phyloP scores from a whole-genome alignment of 2,113 vertebrate genomes.

The Bucco capensis region DNA sequence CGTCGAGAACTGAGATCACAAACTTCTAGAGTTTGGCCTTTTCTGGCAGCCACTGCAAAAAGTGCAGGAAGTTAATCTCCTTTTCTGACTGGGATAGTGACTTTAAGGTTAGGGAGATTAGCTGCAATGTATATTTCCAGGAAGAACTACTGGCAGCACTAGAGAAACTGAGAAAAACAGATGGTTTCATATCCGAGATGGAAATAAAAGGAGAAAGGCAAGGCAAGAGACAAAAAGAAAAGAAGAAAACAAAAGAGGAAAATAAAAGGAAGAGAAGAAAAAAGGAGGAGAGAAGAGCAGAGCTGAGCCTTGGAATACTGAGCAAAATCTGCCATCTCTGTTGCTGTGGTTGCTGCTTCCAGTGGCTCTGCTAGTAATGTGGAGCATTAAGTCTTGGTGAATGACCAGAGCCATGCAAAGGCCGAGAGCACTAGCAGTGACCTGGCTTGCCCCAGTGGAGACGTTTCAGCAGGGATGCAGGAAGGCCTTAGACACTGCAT shows the following conservation, averaged over 20 bases:
- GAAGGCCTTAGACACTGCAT: not conserved
- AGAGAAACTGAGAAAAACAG: not conserved
- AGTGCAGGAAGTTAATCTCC: slow-evolving; percentile 39
- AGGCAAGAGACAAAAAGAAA: not conserved
- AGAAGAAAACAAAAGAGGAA: not conserved
- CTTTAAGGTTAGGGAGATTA: slow-evolving; percentile 39
- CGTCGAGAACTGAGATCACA: slow-evolving; percentile 3
- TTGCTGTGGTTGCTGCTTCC: not conserved
- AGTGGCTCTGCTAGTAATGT: fast-evolving
- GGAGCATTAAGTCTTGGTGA: not conserved
- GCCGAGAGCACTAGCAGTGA: not conserved
- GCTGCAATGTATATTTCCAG: not conserved
- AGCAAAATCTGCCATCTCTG: not conserved
- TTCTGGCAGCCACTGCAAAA: slow-evolving; percentile 13
- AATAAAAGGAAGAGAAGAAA: not conserved
- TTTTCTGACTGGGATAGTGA: slow-evolving; percentile 34
- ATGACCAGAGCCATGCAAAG: not conserved
- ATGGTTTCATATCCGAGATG: not conserved
- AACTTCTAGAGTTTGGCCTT: slow-evolving; percentile 14
- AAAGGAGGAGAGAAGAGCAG: not conserved
- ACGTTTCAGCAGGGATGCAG: not conserved
- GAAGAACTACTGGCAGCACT: not conserved
- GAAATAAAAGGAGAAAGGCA: not conserved
- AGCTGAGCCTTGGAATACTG: not conserved
- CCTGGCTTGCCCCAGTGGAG: not conserved